Evolutionary conservation across 2,888 invertebrate species (phyloP).

Genomic region (Pterostichus niger): DNA sequence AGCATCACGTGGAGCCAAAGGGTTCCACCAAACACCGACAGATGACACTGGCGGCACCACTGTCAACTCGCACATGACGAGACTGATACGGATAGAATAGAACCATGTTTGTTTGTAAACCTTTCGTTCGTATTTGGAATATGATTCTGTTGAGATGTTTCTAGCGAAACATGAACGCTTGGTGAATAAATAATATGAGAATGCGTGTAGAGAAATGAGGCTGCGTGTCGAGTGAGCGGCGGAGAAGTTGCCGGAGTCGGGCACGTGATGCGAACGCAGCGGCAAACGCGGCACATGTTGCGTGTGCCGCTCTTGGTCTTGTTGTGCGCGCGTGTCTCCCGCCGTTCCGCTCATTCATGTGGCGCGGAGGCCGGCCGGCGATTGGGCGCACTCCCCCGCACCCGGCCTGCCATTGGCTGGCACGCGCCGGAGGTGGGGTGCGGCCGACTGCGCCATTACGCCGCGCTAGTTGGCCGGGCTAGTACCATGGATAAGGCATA

Average conservation of each 20-base stretch:
- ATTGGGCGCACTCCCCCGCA: constrained; percentile 78
- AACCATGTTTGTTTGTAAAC: no score
- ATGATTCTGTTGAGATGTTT: not conserved
- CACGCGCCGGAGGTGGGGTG: constrained; percentile 74
- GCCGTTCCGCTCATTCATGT: constrained; percentile 62
- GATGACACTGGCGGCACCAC: constrained; percentile 46
- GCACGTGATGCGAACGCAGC: not conserved
- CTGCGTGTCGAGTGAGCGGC: constrained; percentile 18
- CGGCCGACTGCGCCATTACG: constrained; percentile 75
- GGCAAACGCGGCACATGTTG: constrained; percentile 18
- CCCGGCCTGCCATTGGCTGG: constrained; percentile 78
- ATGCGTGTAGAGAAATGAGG: not conserved
- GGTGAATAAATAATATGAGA: not conserved
- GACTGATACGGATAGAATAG: no score
- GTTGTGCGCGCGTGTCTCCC: constrained; percentile 67
- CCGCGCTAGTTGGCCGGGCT: constrained; percentile 77
- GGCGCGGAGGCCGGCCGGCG: constrained; percentile 69
- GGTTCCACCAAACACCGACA: constrained; percentile 3
- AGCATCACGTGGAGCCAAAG: no score
- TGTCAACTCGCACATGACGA: not conserved
- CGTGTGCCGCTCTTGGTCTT: constrained; percentile 40
- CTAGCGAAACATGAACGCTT: no score
- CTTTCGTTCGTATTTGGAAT: not conserved
- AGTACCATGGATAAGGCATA: constrained; percentile 86
- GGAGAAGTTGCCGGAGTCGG: not conserved